Base-by-base conservation (phyloP, 1,140 invertebrate species). In the Micrasema longulum region DNA sequence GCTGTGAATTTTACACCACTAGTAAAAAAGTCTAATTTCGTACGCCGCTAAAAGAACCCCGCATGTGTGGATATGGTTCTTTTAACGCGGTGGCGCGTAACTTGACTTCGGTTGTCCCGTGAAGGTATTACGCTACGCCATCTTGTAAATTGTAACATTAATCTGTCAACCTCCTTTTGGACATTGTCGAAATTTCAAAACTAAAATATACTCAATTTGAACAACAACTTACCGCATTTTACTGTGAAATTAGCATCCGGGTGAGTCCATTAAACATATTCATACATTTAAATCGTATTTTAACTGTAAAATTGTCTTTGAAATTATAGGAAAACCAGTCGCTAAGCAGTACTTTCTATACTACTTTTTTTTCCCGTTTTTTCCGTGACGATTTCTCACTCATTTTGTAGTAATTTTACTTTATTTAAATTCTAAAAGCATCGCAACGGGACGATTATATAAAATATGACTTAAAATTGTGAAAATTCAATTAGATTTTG, bases 181-280 rank as follows among this genome's bases (percentile, higher is more conserved):
- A 60, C 55, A 60, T 60, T 41, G 20, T 60, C 35, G 35, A 4
- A 11, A 18, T 12, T 38, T n/a, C 10, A 2, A 16, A 31, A 38
- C 2, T 14, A 38, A 60, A 60, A 60, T 11, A 41, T 41, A 60
- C 55, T 60, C 35, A 11, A 60, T 14, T 41, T 16, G 26, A 60
- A 14, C 14, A 60, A 22, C 55, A 41, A 20, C 35, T 14, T 9
- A 60, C 38, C 31, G 55, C 20, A 20, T 38, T 60, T 38, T n/a
- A 38, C n/a, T 38, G 55, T 60, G 55, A 9, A 16, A 35, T 36
- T 60, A 60, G 55, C 55, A 60, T 60, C 55, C 55, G 55, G 55
- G 55, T 60, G 20, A 60, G 55, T 60, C 16, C 20, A 11, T 12
- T 10, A n/a, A 26, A 14, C 23, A 3, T 20, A 36, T 41, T 38